Conservation (phyloP, 2,113 vertebrate species). For the Naja naja region DNA sequence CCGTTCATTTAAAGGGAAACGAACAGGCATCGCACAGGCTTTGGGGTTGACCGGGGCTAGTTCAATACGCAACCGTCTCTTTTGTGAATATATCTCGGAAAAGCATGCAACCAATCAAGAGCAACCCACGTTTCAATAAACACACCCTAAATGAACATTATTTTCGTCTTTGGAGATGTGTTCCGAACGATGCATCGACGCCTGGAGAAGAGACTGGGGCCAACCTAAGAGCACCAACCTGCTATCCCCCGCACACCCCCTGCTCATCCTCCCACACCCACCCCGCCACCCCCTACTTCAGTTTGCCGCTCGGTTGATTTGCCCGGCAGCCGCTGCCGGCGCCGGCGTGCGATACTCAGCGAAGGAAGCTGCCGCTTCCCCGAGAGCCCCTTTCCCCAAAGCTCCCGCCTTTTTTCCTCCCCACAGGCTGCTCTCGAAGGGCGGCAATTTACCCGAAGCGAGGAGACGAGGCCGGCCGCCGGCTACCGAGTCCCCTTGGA, state of each 20-base stretch:
- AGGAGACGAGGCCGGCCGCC: not conserved
- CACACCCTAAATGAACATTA: not conserved
- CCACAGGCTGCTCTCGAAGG: not conserved
- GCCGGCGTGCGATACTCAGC: not conserved
- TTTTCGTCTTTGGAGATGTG: not conserved
- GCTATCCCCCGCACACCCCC: not conserved
- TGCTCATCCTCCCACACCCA: not conserved
- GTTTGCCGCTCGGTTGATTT: not conserved
- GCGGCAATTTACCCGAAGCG: not conserved
- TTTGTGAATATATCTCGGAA: not conserved
- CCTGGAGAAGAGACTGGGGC: not conserved
- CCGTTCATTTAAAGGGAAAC: not conserved
- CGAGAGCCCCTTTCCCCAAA: not conserved
- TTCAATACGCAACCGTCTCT: too few relatives aligned
- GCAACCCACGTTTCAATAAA: not conserved
- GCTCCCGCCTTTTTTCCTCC: not conserved
- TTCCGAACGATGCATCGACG: not conserved
- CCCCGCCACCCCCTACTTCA: not conserved
- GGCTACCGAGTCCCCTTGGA: too few relatives aligned
- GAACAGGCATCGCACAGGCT: not conserved
- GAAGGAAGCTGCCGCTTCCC: not conserved
- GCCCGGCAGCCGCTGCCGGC: not conserved
- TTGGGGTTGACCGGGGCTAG: not conserved
- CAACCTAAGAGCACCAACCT: too few relatives aligned
- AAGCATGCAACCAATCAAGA: not conserved